Evolutionary conservation across 2,888 invertebrate genomes (phyloP).

Genomic region (Venustoraphidia nigricollis): DNA sequence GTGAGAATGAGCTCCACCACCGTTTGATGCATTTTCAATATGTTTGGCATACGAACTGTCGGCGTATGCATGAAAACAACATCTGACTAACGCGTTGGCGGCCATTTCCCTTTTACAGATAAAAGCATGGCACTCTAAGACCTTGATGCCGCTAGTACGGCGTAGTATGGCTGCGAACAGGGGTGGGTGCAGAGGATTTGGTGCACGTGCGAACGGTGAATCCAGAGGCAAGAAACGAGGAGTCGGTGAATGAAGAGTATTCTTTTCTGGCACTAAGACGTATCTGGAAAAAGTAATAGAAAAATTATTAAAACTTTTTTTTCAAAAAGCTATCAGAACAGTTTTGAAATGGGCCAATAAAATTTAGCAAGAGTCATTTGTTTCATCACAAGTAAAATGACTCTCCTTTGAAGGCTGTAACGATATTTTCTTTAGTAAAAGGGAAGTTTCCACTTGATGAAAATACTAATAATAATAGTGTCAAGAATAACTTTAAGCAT

Average conservation of each 20-base stretch:
- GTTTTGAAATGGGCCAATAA: too few relatives aligned
- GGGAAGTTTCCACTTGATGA: too few relatives aligned
- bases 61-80: conserved; percentile 95
- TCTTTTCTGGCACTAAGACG: conserved; percentile 31
- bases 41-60: conserved; percentile 87
- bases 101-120: conserved; percentile 94
- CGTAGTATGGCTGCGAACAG: conserved; percentile 93
- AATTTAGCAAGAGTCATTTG: too few relatives aligned
- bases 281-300: conserved; percentile 22
- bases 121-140: conserved; percentile 97
- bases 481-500: too few relatives aligned
- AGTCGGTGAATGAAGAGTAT: conserved; percentile 39
- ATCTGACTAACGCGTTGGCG: conserved; percentile 91
- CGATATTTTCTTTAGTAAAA: too few relatives aligned
- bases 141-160: conserved; percentile 91
- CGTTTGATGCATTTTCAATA: conserved; percentile 41
- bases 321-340: too few relatives aligned
- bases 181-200: conserved; percentile 87
- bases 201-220: conserved; percentile 87
- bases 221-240: conserved; percentile 89
- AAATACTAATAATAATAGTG: too few relatives aligned
- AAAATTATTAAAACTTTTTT: not conserved
- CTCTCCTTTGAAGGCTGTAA: too few relatives aligned
- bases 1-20: conserved; percentile 21
- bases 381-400: too few relatives aligned